Percentiles rank a stretch among this genome's conserved stretches.
phyloP scores from a whole-genome alignment of 2,113 vertebrate species.

The Gorilla gorilla region DNA sequence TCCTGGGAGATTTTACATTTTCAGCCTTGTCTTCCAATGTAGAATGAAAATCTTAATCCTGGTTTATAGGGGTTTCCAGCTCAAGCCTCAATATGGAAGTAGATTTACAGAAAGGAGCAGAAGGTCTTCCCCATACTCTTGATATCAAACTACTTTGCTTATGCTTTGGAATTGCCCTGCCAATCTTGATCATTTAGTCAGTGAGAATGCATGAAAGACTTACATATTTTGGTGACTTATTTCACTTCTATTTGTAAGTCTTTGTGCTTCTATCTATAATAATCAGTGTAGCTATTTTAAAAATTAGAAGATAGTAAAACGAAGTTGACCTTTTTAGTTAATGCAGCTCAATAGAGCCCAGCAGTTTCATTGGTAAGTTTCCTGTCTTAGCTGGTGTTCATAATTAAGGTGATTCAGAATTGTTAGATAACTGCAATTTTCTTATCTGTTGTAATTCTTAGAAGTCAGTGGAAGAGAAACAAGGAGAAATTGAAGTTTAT shows the following conservation, averaged over 20 bases:
- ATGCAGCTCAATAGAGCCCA: background rate
- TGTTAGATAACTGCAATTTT: constrained; percentile 56
- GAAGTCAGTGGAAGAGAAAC: constrained; percentile 26
- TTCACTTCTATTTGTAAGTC: background rate
- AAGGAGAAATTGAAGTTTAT: constrained; percentile 41
- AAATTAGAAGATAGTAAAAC: background rate
- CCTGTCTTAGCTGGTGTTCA: background rate
- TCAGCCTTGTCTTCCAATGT: background rate
- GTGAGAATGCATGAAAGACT: background rate
- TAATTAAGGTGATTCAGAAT: constrained; percentile 40
- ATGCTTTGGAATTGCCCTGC: background rate
- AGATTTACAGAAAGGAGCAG: background rate
- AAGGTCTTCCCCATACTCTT: background rate
- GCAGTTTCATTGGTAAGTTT: background rate
- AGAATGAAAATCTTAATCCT: constrained; percentile 38
- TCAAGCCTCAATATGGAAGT: background rate
- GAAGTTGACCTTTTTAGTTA: constrained; percentile 31
- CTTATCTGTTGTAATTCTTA: constrained; percentile 26
- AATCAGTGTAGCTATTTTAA: background rate
- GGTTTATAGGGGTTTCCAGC: background rate
- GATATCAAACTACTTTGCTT: background rate
- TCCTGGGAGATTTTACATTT: background rate
- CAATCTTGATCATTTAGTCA: background rate
- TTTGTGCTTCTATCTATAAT: constrained; percentile 29
- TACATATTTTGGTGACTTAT: background rate